Conservation (phyloP, 2,113 vertebrate genomes). For the Hucho hucho region DNA sequence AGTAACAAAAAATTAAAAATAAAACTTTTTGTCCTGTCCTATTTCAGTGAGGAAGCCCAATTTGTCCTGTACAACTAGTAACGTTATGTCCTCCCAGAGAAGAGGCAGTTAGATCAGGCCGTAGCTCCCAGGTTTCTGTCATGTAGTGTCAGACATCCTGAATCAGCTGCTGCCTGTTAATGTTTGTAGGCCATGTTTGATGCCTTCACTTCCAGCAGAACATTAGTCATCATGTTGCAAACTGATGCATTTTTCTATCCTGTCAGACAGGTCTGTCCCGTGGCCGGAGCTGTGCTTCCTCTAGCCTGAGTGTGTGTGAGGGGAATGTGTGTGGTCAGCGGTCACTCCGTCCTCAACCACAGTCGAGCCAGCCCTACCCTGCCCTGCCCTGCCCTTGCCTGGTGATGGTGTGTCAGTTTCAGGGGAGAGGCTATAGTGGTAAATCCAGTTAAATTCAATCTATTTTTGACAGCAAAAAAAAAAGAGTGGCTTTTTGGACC, state of each 20-base stretch:
- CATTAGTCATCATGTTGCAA: not conserved
- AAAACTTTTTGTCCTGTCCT: not conserved
- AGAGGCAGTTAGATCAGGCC: not conserved
- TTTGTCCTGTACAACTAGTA: not conserved
- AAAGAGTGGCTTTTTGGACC: too few relatives aligned
- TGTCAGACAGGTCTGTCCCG: conserved; percentile 14
- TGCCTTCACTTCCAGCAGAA: conserved; percentile 9
- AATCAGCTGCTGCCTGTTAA: conserved; percentile 32
- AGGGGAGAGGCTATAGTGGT: too few relatives aligned
- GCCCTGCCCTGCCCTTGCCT: too few relatives aligned
- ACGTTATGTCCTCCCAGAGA: not conserved
- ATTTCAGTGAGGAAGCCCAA: not conserved
- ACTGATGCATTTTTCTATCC: conserved; percentile 17
- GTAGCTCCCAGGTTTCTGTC: not conserved
- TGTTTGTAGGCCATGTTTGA: not conserved
- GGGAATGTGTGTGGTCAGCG: not conserved
- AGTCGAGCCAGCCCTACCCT: too few relatives aligned
- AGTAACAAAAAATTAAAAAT: too few relatives aligned
- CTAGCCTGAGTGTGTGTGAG: too few relatives aligned
- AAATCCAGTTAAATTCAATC: too few relatives aligned
- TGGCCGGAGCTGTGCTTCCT: not conserved
- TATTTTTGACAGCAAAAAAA: too few relatives aligned
- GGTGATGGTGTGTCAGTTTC: too few relatives aligned
- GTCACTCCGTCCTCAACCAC: too few relatives aligned
- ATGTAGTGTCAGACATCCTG: not conserved